These are phyloP conservation scores for Globia sparganii DNA, from an alignment of 2,888 invertebrate species.

Conservation along the genomic window DNA sequence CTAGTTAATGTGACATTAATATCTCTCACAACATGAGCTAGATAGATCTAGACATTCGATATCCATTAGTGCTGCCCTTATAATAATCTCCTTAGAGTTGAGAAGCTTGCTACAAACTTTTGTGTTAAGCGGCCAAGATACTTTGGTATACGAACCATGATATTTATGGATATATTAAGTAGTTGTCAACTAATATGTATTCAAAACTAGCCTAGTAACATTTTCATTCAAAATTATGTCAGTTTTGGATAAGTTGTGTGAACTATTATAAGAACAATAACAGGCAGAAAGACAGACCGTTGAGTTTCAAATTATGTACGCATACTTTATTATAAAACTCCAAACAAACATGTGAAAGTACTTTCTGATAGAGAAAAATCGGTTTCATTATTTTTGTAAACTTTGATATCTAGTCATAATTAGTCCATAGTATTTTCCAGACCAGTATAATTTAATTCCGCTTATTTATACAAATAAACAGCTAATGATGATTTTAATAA, in stretches of 20 bases:
- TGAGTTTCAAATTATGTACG: background rate
- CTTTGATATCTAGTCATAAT: background rate
- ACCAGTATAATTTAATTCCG: too few species aligned
- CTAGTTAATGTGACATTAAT: conserved; percentile 37
- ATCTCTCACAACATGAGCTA: conserved; percentile 23
- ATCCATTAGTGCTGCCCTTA: conserved; percentile 46
- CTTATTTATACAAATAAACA: too few species aligned
- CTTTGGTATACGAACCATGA: conserved; percentile 3
- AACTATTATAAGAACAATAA: background rate
- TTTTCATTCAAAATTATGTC: background rate
- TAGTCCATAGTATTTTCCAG: background rate
- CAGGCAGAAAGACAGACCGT: background rate
- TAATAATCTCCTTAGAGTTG: conserved; percentile 37
- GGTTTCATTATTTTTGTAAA: background rate
- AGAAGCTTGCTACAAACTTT: conserved; percentile 29
- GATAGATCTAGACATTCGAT: conserved; percentile 46
- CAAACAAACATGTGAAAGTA: background rate
- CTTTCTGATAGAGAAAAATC: background rate
- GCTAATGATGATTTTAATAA: too few species aligned
- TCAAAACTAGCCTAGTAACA: background rate
- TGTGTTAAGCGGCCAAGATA: background rate
- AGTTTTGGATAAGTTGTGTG: background rate
- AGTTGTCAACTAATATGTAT: background rate
- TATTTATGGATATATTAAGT: conserved; percentile 1
- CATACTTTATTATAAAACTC: background rate